Conservation (phyloP, 2,797 vertebrate species). For the Betta splendens region DNA sequence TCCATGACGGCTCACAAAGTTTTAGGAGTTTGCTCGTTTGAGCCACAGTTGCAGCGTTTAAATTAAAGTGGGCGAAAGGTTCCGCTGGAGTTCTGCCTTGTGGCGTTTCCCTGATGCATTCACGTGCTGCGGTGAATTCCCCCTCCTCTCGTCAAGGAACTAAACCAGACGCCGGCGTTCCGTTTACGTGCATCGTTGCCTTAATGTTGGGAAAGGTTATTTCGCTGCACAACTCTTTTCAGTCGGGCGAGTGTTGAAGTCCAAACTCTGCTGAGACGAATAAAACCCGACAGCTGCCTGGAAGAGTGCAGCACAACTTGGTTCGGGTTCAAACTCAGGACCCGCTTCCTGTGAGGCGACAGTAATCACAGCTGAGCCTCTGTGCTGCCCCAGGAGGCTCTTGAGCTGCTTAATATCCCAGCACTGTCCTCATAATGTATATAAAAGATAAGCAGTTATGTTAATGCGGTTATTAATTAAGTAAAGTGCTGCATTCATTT, state of each 20-base stretch:
- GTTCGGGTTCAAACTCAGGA: slow-evolving; percentile 47
- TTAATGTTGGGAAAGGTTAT: slow-evolving; percentile 4
- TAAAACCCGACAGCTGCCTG: slow-evolving; percentile 3
- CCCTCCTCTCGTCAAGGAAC: no score
- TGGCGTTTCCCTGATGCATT: neutral
- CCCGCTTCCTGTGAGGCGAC: slow-evolving; percentile 33
- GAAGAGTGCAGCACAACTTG: slow-evolving; percentile 4
- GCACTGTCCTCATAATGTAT: slow-evolving; percentile 43
- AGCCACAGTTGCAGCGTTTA: neutral
- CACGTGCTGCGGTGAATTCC: no score
- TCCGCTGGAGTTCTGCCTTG: no score
- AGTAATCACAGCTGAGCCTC: slow-evolving; percentile 59
- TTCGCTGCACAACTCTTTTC: neutral
- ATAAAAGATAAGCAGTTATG: slow-evolving; percentile 60
- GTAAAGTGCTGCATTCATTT: slow-evolving; percentile 48
- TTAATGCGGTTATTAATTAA: slow-evolving; percentile 62
- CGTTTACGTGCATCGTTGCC: neutral
- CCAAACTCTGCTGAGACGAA: slow-evolving; percentile 10
- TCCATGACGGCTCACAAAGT: neutral
- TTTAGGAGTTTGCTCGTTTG: neutral
- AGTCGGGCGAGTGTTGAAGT: neutral
- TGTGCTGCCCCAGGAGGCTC: slow-evolving; percentile 44
- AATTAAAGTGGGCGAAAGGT: no score
- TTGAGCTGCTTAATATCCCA: slow-evolving; percentile 46
- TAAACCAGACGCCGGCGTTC: no score